Evolutionary conservation across 2,113 vertebrate genomes (phyloP).

Genomic region (Uropsilus gracilis): DNA sequence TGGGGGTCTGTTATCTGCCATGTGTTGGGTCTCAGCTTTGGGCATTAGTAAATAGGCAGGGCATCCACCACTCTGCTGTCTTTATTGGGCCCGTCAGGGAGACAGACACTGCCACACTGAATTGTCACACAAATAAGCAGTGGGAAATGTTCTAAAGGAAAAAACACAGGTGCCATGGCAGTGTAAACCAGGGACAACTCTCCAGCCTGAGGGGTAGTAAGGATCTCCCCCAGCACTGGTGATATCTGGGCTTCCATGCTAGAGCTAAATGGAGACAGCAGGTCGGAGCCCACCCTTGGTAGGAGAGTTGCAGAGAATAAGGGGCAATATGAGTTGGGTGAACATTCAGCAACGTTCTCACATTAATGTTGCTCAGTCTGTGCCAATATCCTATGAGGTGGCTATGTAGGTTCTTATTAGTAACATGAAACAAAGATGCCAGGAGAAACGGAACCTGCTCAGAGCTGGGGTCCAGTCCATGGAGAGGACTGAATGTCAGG

Average conservation of each 20-base stretch:
- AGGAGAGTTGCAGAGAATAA: background rate
- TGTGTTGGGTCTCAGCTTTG: background rate
- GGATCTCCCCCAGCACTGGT: accelerated
- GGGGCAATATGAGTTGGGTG: background rate
- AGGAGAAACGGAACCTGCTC: background rate
- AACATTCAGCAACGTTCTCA: too few relatives aligned
- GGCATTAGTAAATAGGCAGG: background rate
- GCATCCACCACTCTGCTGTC: too few relatives aligned
- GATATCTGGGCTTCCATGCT: background rate
- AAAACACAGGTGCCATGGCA: accelerated
- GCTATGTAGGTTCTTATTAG: background rate
- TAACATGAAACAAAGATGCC: background rate
- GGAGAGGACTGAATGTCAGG: background rate
- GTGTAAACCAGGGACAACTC: too few relatives aligned
- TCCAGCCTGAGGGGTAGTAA: accelerated
- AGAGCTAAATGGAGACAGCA: background rate
- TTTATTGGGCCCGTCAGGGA: background rate
- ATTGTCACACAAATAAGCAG: background rate
- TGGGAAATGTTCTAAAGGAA: background rate
- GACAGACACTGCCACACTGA: background rate
- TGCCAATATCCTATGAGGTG: background rate
- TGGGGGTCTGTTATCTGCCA: background rate
- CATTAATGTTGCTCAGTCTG: background rate
- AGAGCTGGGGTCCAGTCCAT: accelerated
- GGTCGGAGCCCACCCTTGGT: accelerated